Evolutionary conservation across 2,888 invertebrate species (phyloP).

Genomic region (Neuroscelio doddi): DNA sequence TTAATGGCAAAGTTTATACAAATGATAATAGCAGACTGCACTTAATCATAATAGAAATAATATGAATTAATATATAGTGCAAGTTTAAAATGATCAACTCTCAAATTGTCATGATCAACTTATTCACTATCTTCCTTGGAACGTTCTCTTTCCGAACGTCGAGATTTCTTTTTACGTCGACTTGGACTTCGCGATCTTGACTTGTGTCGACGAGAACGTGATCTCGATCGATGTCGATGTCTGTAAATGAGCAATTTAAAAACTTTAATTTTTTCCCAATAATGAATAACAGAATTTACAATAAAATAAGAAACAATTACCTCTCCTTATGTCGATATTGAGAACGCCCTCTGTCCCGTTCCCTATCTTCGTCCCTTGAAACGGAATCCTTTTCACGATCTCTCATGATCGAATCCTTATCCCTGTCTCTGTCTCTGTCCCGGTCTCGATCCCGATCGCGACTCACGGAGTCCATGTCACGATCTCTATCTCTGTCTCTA

Average conservation of each 20-base stretch:
- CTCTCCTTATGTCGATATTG: conserved; percentile 78
- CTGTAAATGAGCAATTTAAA: conserved; percentile 41
- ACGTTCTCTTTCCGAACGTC: conserved; percentile 78
- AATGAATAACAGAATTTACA: conserved; percentile 11
- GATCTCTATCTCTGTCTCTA: conserved; percentile 60
- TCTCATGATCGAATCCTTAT: conserved; percentile 63
- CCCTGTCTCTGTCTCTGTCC: conserved; percentile 58
- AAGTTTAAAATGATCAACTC: no score
- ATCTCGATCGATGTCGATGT: conserved; percentile 73
- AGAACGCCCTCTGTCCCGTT: conserved; percentile 74
- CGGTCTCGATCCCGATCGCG: conserved; percentile 59
- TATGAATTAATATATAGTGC: no score
- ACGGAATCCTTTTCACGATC: conserved; percentile 68
- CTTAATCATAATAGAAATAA: no score
- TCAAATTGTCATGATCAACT: no score
- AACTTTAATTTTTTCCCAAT: conserved; percentile 6
- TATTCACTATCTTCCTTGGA: conserved; percentile 82
- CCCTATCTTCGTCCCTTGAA: conserved; percentile 72
- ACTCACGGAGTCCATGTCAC: conserved; percentile 61
- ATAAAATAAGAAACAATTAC: conserved; percentile 65
- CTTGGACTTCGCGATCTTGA: conserved; percentile 82
- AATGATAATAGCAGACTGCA: no score
- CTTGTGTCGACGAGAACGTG: conserved; percentile 78
- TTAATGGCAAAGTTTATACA: no score
- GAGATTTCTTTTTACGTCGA: conserved; percentile 80